phyloP scores from a whole-genome alignment of 2,888 invertebrate genomes.

The Arctia plantaginis region DNA sequence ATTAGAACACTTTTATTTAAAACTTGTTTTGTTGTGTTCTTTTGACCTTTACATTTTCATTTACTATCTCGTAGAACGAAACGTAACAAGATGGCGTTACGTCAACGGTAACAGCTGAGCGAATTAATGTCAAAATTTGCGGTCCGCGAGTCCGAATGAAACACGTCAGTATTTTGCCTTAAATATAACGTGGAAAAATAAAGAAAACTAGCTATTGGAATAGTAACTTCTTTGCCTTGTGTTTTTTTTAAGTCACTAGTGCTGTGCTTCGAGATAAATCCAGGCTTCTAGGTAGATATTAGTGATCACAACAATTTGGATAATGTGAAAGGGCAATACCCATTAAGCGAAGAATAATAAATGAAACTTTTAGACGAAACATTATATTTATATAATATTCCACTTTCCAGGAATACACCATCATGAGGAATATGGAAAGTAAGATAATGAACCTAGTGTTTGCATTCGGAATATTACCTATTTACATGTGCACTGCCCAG shows the following conservation, averaged over 20 bases:
- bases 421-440: conserved; percentile 56
- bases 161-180: conserved; percentile 76
- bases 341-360: conserved; percentile 36
- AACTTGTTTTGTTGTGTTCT: neutral
- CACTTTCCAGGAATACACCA: conserved; percentile 60
- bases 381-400: conserved; percentile 30
- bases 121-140: conserved; percentile 55
- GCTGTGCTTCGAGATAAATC: conserved; percentile 42
- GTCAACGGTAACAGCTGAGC: conserved; percentile 59
- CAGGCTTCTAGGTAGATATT: conserved; percentile 47
- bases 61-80: conserved; percentile 55
- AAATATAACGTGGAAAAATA: conserved; percentile 46
- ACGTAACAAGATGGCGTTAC: conserved; percentile 54
- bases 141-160: conserved; percentile 65
- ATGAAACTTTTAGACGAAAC: conserved; percentile 40
- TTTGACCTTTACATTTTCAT: neutral
- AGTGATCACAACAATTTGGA: conserved; percentile 20
- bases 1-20: neutral
- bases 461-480: conserved; percentile 51
- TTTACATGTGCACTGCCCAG: conserved; percentile 58
- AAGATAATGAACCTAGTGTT: conserved; percentile 39
- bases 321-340: neutral
- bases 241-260: conserved; percentile 29
- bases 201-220: conserved; percentile 33
- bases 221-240: conserved; percentile 19